These are phyloP conservation scores for Probaryconus sp. DNA, from an alignment of 1,140 invertebrate genomes.

Conservation along the genomic window DNA sequence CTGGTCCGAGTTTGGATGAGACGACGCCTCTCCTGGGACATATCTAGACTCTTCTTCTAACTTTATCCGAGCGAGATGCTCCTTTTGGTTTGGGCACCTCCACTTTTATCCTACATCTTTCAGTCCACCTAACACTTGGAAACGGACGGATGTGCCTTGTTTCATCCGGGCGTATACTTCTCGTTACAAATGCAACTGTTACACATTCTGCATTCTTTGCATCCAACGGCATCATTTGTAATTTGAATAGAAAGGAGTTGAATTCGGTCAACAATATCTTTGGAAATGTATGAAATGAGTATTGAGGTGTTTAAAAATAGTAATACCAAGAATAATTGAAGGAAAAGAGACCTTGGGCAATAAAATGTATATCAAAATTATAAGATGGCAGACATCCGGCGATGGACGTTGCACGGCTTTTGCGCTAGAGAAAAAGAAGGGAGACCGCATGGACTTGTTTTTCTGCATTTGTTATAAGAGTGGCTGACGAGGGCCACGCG, in stretches of 20 bases:
- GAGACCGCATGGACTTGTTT: conserved; percentile 46
- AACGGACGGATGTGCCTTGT: conserved; percentile 66
- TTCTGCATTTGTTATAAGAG: conserved; percentile 33
- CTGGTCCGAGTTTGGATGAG: conserved; percentile 65
- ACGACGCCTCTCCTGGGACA: conserved; percentile 68
- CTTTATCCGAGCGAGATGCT: conserved; percentile 67
- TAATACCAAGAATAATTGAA: conserved; percentile 3
- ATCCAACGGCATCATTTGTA: conserved; percentile 33
- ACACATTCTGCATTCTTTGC: conserved; percentile 19
- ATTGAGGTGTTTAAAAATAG: not conserved
- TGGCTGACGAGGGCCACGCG: conserved; percentile 49
- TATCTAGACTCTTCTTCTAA: conserved; percentile 74
- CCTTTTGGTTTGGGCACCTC: conserved; percentile 67
- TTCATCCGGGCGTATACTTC: conserved; percentile 29
- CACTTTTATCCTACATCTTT: conserved; percentile 32
- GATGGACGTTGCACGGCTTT: conserved; percentile 9
- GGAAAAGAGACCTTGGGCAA: conserved; percentile 9
- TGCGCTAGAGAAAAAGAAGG: conserved; percentile 11
- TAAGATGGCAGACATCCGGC: conserved; percentile 44
- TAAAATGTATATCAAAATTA: conserved; percentile 21
- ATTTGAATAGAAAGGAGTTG: conserved; percentile 14
- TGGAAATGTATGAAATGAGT: no score
- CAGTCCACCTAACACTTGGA: conserved; percentile 42
- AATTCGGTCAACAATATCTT: no score
- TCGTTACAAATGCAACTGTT: conserved; percentile 47